phyloP scores from a whole-genome alignment of 2,888 invertebrate species.

The Caenorhabditis uteleia region DNA sequence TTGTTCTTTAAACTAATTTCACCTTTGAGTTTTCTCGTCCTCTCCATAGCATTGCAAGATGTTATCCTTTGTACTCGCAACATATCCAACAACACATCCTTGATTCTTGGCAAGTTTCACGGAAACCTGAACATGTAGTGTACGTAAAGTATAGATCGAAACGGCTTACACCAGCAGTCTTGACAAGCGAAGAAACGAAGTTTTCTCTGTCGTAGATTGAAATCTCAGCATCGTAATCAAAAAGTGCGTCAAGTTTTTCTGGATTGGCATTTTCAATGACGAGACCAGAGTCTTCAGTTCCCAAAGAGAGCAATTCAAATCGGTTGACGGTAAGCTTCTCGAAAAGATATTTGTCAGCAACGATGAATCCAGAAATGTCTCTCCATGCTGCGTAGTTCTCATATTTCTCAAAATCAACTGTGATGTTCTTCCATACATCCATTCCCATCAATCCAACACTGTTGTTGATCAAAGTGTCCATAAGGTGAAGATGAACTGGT shows the following conservation, averaged over 20 bases:
- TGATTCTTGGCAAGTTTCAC: constrained; percentile 50
- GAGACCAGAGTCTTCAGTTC: constrained; percentile 27
- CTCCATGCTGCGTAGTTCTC: constrained; percentile 55
- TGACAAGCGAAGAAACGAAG: constrained; percentile 40
- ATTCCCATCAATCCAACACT: constrained; percentile 50
- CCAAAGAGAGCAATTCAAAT: constrained; percentile 43
- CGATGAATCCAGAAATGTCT: constrained; percentile 62
- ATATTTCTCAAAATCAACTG: constrained; percentile 57
- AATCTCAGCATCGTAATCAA: constrained; percentile 51
- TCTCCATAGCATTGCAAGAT: constrained; percentile 66
- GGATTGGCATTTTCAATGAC: constrained; percentile 30
- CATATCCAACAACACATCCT: constrained; percentile 58
- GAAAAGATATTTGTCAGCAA: constrained; percentile 55
- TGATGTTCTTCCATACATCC: constrained; percentile 58
- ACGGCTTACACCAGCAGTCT: constrained; percentile 23
- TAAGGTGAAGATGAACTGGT: constrained; percentile 41
- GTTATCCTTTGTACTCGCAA: constrained; percentile 46
- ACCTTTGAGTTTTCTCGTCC: constrained; percentile 48
- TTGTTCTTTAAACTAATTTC: neutral
- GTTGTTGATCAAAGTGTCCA: constrained; percentile 45
- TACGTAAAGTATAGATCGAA: neutral
- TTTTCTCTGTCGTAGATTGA: constrained; percentile 48
- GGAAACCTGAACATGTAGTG: constrained; percentile 31
- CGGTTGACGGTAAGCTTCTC: constrained; percentile 52
- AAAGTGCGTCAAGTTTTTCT: constrained; percentile 37